Evolutionary conservation across 2,888 invertebrate genomes (phyloP), one percentile per base, ranked within the genome.

Genomic region (Macrosoma leucophasiata): DNA sequence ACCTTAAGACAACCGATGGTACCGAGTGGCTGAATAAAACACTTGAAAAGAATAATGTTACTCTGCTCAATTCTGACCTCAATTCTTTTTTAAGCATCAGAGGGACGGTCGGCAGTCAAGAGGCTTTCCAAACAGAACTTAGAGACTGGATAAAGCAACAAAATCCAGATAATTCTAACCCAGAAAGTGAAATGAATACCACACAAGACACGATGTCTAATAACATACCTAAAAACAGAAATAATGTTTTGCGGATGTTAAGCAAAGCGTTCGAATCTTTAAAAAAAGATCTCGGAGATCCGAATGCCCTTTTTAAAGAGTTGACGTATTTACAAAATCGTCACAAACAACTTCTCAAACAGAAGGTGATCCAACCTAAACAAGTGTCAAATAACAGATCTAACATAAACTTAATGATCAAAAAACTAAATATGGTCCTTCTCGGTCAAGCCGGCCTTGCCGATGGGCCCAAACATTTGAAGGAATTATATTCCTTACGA

Each of bases 371-470:
- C 13, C 75, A 62, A 50, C 68, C 60, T 22, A 67, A 48, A 33
- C 60, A 62, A 43, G 41, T 81, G 18, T 48, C 47, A 1, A 68
- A 74, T 39, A 79, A 62, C 43, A 63, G 68, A 32, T 49, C 69
- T 28, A 49, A 67, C 39, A 85, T 87, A 2, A 86, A 86, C 34
- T 62, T 62, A 25, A 67, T 75, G 50, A 57, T 85, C 2, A 85
- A 71, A 32, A 72, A 70, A 27, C 59, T 89, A 1, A 89, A 89
- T 49, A 88, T 86, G 78, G 77, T 88, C 17, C 62, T 89, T 4
- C 58, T 89, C 4, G 89, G 89, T 0, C 88, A 88, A 58, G 86
- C 86, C 0, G 88, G 88, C 0, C 74, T 89, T 12, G 70, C 70
- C 3, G 78, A 84, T 34, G 89, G 89, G 1, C 52, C 65, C 1